Percentiles rank a stretch among this genome's conserved stretches.
phyloP scores from a whole-genome alignment of 2,888 invertebrate genomes.

The Plagiodera versicolora region DNA sequence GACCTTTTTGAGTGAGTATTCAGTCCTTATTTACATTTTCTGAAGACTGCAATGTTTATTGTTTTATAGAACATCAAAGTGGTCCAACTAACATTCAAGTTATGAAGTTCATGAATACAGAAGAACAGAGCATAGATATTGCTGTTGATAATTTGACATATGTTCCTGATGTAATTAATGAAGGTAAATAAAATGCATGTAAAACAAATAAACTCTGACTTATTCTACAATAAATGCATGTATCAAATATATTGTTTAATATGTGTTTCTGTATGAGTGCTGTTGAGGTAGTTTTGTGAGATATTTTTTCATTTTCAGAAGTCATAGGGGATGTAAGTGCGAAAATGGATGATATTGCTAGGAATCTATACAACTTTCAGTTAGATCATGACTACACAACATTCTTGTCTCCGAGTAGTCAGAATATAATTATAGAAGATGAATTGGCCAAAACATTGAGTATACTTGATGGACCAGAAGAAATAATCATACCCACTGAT shows the following conservation, averaged over 20 bases:
- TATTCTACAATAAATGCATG: neutral
- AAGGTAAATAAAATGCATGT: slow-evolving; percentile 24
- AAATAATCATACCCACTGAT: slow-evolving; percentile 11
- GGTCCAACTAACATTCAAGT: slow-evolving; percentile 50
- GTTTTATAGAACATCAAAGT: slow-evolving; percentile 44
- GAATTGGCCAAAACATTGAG: slow-evolving; percentile 52
- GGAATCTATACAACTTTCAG: slow-evolving; percentile 61
- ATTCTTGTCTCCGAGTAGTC: slow-evolving; percentile 65
- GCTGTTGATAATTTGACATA: slow-evolving; percentile 56
- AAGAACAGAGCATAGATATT: slow-evolving; percentile 50
- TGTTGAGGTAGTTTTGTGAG: neutral
- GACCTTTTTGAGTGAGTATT: slow-evolving; percentile 72
- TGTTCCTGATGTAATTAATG: slow-evolving; percentile 41
- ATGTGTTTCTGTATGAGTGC: neutral
- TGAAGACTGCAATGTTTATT: slow-evolving; percentile 13
- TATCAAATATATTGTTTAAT: no score
- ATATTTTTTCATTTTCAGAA: slow-evolving; percentile 26
- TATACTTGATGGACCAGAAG: slow-evolving; percentile 47
- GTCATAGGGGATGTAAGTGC: slow-evolving; percentile 18
- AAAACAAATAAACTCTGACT: neutral
- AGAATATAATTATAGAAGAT: slow-evolving; percentile 46
- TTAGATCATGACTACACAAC: slow-evolving; percentile 84
- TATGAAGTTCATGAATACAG: slow-evolving; percentile 51
- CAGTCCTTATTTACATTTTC: neutral
- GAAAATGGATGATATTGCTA: slow-evolving; percentile 56